Conservation (phyloP, 2,888 invertebrate genomes). For the Agonopterix arenella region DNA sequence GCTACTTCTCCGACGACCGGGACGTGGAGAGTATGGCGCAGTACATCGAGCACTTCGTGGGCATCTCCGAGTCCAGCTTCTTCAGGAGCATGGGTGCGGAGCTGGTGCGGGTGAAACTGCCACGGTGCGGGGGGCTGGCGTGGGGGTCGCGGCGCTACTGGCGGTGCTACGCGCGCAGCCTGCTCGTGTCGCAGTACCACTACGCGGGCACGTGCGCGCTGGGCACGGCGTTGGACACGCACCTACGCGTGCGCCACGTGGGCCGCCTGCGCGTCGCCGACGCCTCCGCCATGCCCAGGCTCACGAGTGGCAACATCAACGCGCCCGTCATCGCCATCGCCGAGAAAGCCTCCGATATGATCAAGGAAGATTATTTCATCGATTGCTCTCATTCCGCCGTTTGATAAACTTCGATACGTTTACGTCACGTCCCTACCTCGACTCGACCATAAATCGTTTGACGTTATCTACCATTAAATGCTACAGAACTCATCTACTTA, state of each 20-base stretch:
- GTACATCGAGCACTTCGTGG: slow-evolving; percentile 34
- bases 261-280: slow-evolving; percentile 26
- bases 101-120: not conserved
- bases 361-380: slow-evolving; percentile 6
- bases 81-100: not conserved
- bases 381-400: not conserved
- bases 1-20: slow-evolving; percentile 44
- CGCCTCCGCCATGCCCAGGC: slow-evolving; percentile 23
- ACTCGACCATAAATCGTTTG: no score
- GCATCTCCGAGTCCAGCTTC: not conserved
- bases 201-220: slow-evolving; percentile 41
- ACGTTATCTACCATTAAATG: no score
- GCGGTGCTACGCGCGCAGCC: slow-evolving; percentile 63
- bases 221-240: slow-evolving; percentile 23
- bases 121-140: not conserved
- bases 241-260: slow-evolving; percentile 22
- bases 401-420: no score
- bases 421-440: no score
- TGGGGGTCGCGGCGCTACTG: not conserved
- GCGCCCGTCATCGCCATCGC: slow-evolving; percentile 25
- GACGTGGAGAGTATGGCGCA: not conserved
- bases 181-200: slow-evolving; percentile 75
- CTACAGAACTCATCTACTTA: no score
- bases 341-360: slow-evolving; percentile 20
- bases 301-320: slow-evolving; percentile 25